phyloP scores from a whole-genome alignment of 2,113 vertebrate species.

The Notarius quadriscutis region DNA sequence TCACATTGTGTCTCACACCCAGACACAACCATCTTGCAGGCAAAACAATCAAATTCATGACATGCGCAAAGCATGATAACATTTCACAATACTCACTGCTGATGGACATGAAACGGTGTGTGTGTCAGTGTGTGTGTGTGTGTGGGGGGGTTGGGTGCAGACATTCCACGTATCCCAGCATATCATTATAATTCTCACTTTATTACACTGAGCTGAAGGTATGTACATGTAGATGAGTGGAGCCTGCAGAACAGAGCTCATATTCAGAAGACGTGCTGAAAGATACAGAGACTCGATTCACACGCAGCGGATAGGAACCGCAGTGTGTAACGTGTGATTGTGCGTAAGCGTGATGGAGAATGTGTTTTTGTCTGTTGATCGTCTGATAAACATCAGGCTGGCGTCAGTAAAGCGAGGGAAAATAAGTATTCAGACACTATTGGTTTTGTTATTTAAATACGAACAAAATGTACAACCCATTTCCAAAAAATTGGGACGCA shows the following conservation, averaged over 20 bases:
- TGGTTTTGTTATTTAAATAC: too few relatives aligned
- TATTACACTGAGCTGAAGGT: conserved; percentile 14
- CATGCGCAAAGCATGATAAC: conserved; percentile 2
- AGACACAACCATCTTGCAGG: background rate
- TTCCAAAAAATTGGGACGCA: too few relatives aligned
- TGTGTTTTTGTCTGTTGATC: background rate
- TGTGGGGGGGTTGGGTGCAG: background rate
- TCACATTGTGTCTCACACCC: background rate
- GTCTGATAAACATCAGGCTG: background rate
- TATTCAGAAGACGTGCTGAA: conserved; percentile 62
- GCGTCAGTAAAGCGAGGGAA: background rate
- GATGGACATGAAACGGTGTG: conserved; percentile 12
- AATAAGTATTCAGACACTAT: background rate
- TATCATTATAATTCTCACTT: conserved; percentile 24
- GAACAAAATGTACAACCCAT: too few relatives aligned
- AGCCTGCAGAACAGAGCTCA: conserved; percentile 34
- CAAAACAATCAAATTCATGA: background rate
- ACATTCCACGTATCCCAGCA: conserved; percentile 23
- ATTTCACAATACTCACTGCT: conserved; percentile 20
- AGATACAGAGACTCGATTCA: conserved; percentile 33
- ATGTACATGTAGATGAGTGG: conserved; percentile 22
- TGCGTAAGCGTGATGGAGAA: background rate
- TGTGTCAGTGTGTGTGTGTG: background rate
- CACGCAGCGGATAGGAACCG: background rate
- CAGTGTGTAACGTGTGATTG: conserved; percentile 14